Conservation (phyloP, 2,113 vertebrate species). For the Thamnaconus septentrionalis region DNA sequence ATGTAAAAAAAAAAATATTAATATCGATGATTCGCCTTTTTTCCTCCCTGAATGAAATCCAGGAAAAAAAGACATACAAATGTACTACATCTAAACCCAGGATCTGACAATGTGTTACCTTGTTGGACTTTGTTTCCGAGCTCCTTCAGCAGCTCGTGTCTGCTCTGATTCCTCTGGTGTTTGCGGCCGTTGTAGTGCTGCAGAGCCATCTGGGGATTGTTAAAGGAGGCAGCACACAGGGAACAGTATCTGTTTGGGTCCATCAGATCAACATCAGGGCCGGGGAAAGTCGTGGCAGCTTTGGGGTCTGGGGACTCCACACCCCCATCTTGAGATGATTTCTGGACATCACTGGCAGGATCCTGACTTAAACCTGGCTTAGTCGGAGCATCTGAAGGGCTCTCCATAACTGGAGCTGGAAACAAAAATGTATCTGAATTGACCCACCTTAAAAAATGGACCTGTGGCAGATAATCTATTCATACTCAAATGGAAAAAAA, state of each 20-base stretch:
- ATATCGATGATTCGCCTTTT: too few species aligned
- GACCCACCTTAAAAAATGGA: too few species aligned
- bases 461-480: background rate
- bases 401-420: slow-evolving; percentile 16
- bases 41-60: too few species aligned
- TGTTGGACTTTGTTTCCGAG: slow-evolving; percentile 65
- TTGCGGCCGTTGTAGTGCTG: slow-evolving; percentile 84
- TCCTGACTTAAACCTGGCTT: slow-evolving; percentile 1
- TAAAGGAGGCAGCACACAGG: slow-evolving; percentile 80
- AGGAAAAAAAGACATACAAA: too few species aligned
- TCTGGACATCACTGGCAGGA: slow-evolving; percentile 12
- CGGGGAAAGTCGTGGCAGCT: background rate
- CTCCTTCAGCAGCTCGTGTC: slow-evolving; percentile 71
- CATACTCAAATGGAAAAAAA: background rate
- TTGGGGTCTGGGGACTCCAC: slow-evolving; percentile 9
- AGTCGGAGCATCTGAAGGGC: slow-evolving; percentile 6
- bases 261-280: slow-evolving; percentile 64
- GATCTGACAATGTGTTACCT: slow-evolving; percentile 28
- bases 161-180: slow-evolving; percentile 81
- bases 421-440: background rate
- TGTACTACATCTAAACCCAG: background rate
- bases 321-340: slow-evolving; percentile 1
- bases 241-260: slow-evolving; percentile 79
- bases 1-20: too few species aligned
- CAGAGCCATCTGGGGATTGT: slow-evolving; percentile 76